Conservation (phyloP, 2,797 vertebrate genomes). For the Sebastes jordani region DNA sequence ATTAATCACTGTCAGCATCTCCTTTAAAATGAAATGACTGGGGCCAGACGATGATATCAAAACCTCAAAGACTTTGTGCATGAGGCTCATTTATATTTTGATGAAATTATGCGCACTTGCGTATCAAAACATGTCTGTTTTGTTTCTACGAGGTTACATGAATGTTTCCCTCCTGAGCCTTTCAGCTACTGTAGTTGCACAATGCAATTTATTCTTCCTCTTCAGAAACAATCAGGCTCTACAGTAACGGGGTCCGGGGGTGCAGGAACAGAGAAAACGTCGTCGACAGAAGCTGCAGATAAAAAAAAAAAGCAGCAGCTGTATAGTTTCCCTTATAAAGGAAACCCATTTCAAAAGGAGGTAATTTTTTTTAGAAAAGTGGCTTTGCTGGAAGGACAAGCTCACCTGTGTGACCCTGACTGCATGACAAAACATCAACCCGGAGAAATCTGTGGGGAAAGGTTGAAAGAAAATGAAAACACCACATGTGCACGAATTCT, state of each 20-base stretch:
- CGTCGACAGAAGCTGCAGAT: not conserved
- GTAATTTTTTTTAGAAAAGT: slow-evolving; percentile 17
- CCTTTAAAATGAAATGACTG: not conserved
- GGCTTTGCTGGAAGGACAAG: not conserved
- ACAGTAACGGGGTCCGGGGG: not conserved
- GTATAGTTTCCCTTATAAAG: slow-evolving; percentile 5
- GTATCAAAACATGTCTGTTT: slow-evolving; percentile 2
- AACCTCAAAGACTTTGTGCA: not conserved
- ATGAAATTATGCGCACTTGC: not conserved
- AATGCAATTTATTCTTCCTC: slow-evolving; percentile 7
- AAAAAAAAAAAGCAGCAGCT: not conserved
- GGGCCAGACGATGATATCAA: not conserved
- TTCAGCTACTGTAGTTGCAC: slow-evolving; percentile 18
- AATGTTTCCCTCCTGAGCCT: slow-evolving; percentile 6
- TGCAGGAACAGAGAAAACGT: not conserved
- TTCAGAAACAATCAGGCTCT: slow-evolving; percentile 4
- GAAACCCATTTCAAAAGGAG: slow-evolving; percentile 6
- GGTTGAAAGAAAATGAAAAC: slow-evolving; percentile 32
- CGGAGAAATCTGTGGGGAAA: slow-evolving; percentile 4
- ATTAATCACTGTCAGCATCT: slow-evolving; percentile 44
- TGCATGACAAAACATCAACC: slow-evolving; percentile 8
- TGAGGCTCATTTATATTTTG: not conserved
- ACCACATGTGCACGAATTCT: not conserved
- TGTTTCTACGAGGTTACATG: not conserved
- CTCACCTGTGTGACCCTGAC: not conserved